Evolutionary conservation across 2,888 invertebrate genomes (phyloP).

Genomic region (Troglohyphantes excavatus): DNA sequence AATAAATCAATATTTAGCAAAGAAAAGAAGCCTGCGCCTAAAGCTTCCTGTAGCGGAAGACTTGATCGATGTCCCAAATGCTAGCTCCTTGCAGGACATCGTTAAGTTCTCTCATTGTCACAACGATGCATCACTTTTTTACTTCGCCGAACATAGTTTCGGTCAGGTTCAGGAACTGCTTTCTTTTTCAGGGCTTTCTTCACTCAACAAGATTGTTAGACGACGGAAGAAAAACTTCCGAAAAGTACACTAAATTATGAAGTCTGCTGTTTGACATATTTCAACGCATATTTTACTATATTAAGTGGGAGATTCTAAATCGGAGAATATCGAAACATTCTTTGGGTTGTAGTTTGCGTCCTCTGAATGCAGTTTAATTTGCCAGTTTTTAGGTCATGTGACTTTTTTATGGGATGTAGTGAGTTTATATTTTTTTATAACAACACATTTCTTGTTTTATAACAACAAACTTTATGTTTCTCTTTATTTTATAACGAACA

Average conservation of each 20-base stretch:
- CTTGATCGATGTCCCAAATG: constrained; percentile 61
- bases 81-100: constrained; percentile 36
- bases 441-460: no score
- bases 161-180: neutral
- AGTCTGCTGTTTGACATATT: neutral
- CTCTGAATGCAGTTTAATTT: no score
- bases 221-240: no score
- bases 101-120: constrained; percentile 59
- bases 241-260: neutral
- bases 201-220: no score
- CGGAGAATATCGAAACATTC: no score
- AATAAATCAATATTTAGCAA: constrained; percentile 71
- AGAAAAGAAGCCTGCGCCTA: constrained; percentile 46
- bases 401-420: no score
- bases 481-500: no score
- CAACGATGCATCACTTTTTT: constrained; percentile 43
- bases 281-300: neutral
- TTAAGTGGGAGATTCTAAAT: neutral
- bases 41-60: constrained; percentile 49
- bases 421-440: no score
- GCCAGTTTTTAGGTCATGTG: no score
- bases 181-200: neutral
- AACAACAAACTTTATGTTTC: no score
- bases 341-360: no score
- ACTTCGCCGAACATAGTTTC: constrained; percentile 8